These are phyloP conservation scores for Chymomyza procnemis DNA, from an alignment of 2,888 invertebrate species.

Conservation along the genomic window DNA sequence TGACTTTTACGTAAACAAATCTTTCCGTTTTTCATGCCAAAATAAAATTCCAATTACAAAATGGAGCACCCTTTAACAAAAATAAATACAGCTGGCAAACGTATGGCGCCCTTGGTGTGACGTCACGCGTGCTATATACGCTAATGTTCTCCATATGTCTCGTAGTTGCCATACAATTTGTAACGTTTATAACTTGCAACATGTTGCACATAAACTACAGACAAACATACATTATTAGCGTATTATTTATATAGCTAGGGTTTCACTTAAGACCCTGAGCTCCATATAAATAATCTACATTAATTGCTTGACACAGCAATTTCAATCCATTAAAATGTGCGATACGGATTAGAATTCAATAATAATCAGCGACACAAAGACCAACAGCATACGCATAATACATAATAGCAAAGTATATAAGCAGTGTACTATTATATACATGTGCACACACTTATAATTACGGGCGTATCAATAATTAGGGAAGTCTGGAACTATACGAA, in stretches of 20 bases:
- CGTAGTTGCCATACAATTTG: not conserved
- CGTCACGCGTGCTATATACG: not conserved
- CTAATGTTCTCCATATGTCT: not conserved
- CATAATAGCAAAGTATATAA: not conserved
- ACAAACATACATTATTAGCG: not conserved
- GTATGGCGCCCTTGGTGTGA: not conserved
- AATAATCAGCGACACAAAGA: conserved; percentile 46
- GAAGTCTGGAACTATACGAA: not conserved
- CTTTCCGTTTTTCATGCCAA: too few relatives aligned
- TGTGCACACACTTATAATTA: not conserved
- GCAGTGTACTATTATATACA: not conserved
- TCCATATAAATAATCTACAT: not conserved
- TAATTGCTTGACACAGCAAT: not conserved
- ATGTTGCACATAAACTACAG: not conserved
- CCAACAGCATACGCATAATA: not conserved
- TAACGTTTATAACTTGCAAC: not conserved
- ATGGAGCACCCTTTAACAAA: too few relatives aligned
- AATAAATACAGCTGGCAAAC: too few relatives aligned
- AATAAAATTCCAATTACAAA: too few relatives aligned
- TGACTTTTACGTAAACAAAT: too few relatives aligned
- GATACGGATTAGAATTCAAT: conserved; percentile 54
- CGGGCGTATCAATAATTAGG: not conserved
- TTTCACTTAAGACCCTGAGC: not conserved
- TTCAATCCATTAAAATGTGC: conserved; percentile 31
- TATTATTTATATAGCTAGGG: not conserved